phyloP scores from a whole-genome alignment of 2,797 vertebrate genomes.

The Vultur gryphus region DNA sequence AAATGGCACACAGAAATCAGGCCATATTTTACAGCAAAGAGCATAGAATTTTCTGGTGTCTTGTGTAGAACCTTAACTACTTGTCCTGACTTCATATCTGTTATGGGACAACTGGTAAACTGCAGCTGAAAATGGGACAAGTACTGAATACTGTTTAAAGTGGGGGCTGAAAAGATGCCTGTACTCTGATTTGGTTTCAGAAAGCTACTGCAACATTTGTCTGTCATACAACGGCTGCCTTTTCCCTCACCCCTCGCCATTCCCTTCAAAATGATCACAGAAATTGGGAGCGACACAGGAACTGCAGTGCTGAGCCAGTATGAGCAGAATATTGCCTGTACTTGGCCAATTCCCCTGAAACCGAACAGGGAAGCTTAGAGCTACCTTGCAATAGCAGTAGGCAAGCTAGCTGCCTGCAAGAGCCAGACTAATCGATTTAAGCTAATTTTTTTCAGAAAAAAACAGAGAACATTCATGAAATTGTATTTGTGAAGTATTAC shows the following conservation, averaged over 20 bases:
- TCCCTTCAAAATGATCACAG: neutral
- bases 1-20: neutral
- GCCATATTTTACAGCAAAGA: neutral
- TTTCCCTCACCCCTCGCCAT: neutral
- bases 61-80: neutral
- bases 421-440: neutral
- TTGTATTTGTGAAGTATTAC: neutral
- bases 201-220: neutral
- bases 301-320: neutral
- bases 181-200: neutral
- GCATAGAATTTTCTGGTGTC: neutral
- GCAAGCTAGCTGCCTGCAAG: neutral
- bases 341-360: neutral
- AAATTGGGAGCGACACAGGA: neutral
- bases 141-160: neutral
- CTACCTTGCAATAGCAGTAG: neutral
- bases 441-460: neutral
- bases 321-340: neutral
- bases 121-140: neutral
- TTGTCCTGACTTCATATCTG: neutral
- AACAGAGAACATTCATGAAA: neutral
- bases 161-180: neutral
- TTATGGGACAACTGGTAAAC: neutral
- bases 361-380: neutral
- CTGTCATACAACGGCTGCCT: neutral